phyloP scores from a whole-genome alignment of 2,797 vertebrate genomes.

The Ctenochaetus hawaiiensis region DNA sequence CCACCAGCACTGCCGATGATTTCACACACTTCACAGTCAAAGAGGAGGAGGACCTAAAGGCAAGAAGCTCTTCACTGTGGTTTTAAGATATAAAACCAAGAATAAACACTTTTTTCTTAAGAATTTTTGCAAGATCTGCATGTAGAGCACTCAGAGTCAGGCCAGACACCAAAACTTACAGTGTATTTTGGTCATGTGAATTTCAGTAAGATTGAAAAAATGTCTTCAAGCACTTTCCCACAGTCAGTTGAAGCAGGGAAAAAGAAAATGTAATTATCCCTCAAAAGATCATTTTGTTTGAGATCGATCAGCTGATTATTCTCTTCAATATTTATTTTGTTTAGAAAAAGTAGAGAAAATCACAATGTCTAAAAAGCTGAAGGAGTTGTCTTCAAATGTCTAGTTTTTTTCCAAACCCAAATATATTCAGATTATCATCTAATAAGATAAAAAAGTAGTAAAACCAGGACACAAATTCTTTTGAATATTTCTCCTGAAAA shows the following conservation, averaged over 20 bases:
- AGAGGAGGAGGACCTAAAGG: slow-evolving; percentile 72
- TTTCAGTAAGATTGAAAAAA: too few relatives aligned
- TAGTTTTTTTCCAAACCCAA: not conserved
- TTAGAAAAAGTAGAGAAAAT: not conserved
- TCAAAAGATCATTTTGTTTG: too few relatives aligned
- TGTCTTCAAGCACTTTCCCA: too few relatives aligned
- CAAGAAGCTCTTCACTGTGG: slow-evolving; percentile 26
- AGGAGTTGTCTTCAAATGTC: not conserved
- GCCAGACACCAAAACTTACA: not conserved
- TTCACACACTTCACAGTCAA: not conserved
- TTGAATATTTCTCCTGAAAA: not conserved
- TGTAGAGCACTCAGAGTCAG: not conserved
- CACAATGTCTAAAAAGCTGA: not conserved
- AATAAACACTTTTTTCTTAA: not conserved
- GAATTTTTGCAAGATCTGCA: too few relatives aligned
- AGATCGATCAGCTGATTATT: too few relatives aligned
- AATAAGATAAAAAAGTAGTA: not conserved
- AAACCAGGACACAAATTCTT: too few relatives aligned
- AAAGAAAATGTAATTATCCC: too few relatives aligned
- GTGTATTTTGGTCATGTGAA: not conserved
- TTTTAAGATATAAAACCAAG: not conserved
- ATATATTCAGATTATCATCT: not conserved
- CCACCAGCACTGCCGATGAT: not conserved
- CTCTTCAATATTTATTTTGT: too few relatives aligned
- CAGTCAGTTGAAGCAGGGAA: too few relatives aligned